Evolutionary conservation across 2,113 vertebrate genomes (phyloP), one percentile per base, ranked within the genome.

Genomic region (Esox niger): DNA sequence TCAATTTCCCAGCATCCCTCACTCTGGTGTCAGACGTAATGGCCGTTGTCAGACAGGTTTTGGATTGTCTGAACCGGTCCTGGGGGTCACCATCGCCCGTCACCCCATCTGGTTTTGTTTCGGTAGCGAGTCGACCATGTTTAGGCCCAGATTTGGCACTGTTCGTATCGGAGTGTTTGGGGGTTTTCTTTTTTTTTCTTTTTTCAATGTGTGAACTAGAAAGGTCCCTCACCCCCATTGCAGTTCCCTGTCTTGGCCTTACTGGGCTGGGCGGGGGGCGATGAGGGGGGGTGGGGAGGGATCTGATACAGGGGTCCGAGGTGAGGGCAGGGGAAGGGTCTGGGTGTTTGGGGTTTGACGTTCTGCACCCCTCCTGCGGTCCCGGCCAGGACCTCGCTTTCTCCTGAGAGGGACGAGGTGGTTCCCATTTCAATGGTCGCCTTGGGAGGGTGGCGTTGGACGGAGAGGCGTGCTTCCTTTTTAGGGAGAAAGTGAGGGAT

Each of bases 1-100:
- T 85, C 49, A 97, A 79, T 62, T 43, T 82, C 43, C 84, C 81
- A 70, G 81, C 35, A 68, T 96, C 90, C 62, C 84, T 89, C 32
- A 94, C 78, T 54, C 84, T 74, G n/a, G 75, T 56, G 49, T 92
- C 87, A 33, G 82, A 88, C 3, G 68, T 80, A 60, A 92, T 62
- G n/a, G 64, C 30, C 43, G 66, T 26, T 10, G 71, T 68, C 20
- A 62, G 35, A 59, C 55, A 66, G 29, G 46, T 56, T 77, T 66
- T 80, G 33, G 76, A 56, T 9, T 64, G 68, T 60, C 6, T 66
- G 62, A 15, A 71, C 25, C 70, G 62, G 68, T 20, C 49, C 23
- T 67, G 69, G 52, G 30, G 7, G 5, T 67, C 66, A 13, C 25
- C 46, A 26, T 9, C n/a, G 65, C 69, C 65, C 20, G 0, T 11